Percentiles rank a stretch among this genome's conserved stretches.
Conservation (phyloP, 1,140 invertebrate species). For the Asobara japonica region DNA sequence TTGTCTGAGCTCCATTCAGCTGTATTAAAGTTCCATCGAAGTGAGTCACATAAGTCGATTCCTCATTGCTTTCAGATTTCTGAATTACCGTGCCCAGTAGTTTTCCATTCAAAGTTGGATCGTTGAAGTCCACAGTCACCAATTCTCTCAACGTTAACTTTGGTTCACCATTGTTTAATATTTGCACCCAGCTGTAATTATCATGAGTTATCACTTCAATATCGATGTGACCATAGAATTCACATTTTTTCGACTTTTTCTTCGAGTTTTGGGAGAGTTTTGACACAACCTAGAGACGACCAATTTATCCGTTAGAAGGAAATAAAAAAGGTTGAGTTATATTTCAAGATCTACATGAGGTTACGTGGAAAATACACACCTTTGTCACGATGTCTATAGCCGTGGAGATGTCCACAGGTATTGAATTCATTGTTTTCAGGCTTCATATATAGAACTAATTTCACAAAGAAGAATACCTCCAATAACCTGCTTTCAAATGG, state of each 20-base stretch:
- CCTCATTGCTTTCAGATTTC: background rate
- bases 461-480: too few relatives aligned
- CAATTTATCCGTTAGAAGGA: background rate
- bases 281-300: background rate
- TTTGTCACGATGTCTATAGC: background rate
- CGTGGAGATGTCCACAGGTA: background rate
- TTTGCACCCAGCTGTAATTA: constrained; percentile 21
- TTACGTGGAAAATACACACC: background rate
- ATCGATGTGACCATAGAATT: background rate
- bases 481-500: too few relatives aligned
- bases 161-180: constrained; percentile 33
- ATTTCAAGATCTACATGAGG: background rate
- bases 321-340: too few relatives aligned
- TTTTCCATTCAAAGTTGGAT: background rate
- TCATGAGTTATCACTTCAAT: background rate
- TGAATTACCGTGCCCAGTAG: background rate
- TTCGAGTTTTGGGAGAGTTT: background rate
- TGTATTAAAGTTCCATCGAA: background rate
- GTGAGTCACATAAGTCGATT: background rate
- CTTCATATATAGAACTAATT: too few relatives aligned
- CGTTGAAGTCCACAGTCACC: background rate
- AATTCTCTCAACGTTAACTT: background rate
- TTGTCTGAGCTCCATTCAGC: background rate
- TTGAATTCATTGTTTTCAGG: background rate
- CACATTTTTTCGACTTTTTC: background rate